Evolutionary conservation across 2,113 vertebrate species (phyloP).

Genomic region (Carlito syrichta): DNA sequence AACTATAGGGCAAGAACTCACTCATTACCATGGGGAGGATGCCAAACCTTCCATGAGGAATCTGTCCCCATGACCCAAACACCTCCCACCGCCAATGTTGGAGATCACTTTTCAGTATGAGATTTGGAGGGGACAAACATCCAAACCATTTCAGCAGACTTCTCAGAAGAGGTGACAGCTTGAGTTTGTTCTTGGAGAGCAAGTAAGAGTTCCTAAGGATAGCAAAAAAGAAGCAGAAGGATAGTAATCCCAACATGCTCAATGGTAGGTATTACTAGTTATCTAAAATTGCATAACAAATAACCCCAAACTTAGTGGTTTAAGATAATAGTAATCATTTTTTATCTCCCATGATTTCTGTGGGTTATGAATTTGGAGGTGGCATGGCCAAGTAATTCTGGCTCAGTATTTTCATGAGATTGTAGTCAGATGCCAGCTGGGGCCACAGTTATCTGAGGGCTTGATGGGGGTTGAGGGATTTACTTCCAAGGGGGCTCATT

Average conservation of each 20-base stretch:
- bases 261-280: neutral
- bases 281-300: neutral
- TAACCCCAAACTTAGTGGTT: neutral
- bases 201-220: neutral
- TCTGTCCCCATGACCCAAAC: too few relatives aligned
- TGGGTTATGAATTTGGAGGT: neutral
- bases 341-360: neutral
- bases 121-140: too few relatives aligned
- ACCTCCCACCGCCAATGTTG: too few relatives aligned
- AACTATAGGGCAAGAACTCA: too few relatives aligned
- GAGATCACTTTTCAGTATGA: too few relatives aligned
- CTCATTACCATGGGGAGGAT: too few relatives aligned
- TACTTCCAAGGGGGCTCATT: neutral
- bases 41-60: too few relatives aligned
- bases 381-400: neutral
- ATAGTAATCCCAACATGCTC: neutral
- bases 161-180: neutral
- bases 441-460: neutral
- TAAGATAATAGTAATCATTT: neutral
- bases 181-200: neutral
- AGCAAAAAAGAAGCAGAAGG: neutral
- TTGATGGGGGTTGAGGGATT: neutral
- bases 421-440: neutral
- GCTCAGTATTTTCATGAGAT: neutral
- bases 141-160: too few relatives aligned